Percentiles rank a stretch among this genome's conserved stretches.
phyloP scores from a whole-genome alignment of 30 jellyfish, hydroid and myxozoan species.

The Hydra vulgaris region DNA sequence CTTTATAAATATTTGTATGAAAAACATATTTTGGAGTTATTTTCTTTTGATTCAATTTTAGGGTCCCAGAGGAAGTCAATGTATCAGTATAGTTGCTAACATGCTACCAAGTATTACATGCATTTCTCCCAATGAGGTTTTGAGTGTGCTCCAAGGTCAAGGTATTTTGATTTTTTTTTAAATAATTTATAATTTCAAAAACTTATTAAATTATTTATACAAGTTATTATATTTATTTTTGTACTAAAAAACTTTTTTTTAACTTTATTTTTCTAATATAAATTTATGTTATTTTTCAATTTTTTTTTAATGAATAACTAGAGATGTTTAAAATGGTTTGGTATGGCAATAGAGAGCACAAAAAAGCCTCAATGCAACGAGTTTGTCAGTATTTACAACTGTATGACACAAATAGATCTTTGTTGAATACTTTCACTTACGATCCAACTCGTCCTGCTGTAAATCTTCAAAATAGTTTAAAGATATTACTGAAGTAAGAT shows the following conservation, averaged over 20 bases:
- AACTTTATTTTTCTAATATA: background rate
- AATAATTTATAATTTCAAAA: no score
- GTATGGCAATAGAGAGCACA: background rate
- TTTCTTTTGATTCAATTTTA: background rate
- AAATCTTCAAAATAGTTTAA: constrained; percentile 13
- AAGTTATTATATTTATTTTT: no score
- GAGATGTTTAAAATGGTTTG: background rate
- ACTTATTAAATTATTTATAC: no score
- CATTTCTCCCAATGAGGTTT: background rate
- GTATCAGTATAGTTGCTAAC: background rate
- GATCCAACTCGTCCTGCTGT: constrained; percentile 1
- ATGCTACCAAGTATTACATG: background rate
- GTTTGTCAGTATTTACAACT: constrained; percentile 12
- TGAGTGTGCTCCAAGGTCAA: background rate
- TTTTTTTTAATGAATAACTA: background rate
- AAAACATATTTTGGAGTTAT: no score
- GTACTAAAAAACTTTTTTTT: background rate
- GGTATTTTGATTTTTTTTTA: background rate
- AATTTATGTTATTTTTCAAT: no score
- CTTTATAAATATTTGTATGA: background rate
- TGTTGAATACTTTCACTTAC: constrained; percentile 1
- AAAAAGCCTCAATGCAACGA: constrained; percentile 21
- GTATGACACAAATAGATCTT: background rate
- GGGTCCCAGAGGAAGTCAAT: background rate
- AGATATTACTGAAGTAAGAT: constrained; percentile 32